These are phyloP conservation scores for Charanyca ferruginea DNA, from an alignment of 2,888 invertebrate genomes.

Conservation along the genomic window DNA sequence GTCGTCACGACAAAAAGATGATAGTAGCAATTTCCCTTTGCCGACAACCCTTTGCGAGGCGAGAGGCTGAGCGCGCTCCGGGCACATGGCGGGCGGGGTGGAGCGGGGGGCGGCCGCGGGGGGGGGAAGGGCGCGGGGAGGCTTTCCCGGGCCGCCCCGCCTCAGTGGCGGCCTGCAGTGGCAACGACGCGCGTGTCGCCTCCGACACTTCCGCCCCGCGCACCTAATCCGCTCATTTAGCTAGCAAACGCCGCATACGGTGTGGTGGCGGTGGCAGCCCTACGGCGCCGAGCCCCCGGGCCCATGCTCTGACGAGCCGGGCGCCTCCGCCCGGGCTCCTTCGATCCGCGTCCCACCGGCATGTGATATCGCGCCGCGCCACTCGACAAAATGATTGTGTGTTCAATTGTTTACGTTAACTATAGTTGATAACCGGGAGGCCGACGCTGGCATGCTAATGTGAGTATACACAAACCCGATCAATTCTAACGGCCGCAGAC, in stretches of 20 bases:
- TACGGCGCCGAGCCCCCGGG: conserved; percentile 83
- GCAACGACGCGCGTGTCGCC: conserved; percentile 90
- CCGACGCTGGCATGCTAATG: conserved; percentile 90
- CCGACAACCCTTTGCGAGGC: conserved; percentile 88
- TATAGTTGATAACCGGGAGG: conserved; percentile 87
- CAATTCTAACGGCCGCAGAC: conserved; percentile 56
- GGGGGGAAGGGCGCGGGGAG: conserved; percentile 77
- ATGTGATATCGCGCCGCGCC: conserved; percentile 82
- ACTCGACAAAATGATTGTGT: conserved; percentile 83
- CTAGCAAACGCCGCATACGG: conserved; percentile 88
- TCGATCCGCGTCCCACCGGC: conserved; percentile 80
- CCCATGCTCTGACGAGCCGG: conserved; percentile 83
- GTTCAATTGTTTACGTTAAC: conserved; percentile 88
- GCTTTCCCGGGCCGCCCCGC: conserved; percentile 89
- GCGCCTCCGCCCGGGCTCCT: conserved; percentile 81
- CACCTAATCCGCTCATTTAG: conserved; percentile 87
- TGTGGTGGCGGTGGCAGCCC: conserved; percentile 83
- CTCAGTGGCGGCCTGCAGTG: conserved; percentile 91
- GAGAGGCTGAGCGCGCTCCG: conserved; percentile 81
- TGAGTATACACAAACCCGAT: conserved; percentile 81
- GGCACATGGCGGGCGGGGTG: conserved; percentile 83
- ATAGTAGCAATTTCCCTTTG: conserved; percentile 85
- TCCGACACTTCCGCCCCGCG: conserved; percentile 89
- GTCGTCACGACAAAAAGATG: conserved; percentile 82
- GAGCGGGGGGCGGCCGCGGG: conserved; percentile 69